Conservation (phyloP, 2,888 invertebrate species). For the Chymomyza amoena region DNA sequence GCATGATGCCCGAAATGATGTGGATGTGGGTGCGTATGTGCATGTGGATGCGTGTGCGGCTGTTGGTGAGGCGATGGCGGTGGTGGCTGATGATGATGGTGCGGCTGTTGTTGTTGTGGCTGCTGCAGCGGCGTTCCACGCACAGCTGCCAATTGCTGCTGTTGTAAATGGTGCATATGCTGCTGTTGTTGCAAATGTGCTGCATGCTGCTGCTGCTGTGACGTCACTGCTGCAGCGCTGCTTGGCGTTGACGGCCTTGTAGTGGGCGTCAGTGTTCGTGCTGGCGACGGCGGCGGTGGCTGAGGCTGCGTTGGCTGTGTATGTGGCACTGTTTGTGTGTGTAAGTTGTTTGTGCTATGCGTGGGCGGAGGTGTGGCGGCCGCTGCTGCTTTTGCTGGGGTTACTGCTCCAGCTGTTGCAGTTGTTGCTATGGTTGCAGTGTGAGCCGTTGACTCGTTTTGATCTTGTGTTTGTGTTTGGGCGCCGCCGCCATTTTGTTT, state of each 20-base stretch:
- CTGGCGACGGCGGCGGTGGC: conserved; percentile 44
- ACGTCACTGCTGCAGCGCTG: conserved; percentile 13
- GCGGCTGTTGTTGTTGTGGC: conserved; percentile 4
- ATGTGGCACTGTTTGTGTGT: conserved; percentile 29
- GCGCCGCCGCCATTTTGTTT: conserved; percentile 34
- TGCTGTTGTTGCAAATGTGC: conserved; percentile 18
- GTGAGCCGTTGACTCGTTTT: conserved; percentile 25
- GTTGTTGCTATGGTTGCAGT: conserved; percentile 21
- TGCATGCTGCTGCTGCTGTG: conserved; percentile 20
- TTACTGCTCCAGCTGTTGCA: conserved; percentile 21
- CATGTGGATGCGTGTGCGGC: conserved; percentile 30
- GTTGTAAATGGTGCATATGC: conserved; percentile 4
- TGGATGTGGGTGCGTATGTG: conserved; percentile 25
- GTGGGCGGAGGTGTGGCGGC: conserved; percentile 27
- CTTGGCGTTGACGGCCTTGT: conserved; percentile 3
- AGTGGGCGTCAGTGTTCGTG: conserved; percentile 23
- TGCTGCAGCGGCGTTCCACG: conserved; percentile 32
- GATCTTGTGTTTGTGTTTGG: conserved; percentile 30
- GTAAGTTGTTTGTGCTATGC: conserved; percentile 42
- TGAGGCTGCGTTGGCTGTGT: conserved; percentile 32
- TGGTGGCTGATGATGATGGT: conserved; percentile 34
- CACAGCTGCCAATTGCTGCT: conserved; percentile 45
- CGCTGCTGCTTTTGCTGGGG: conserved; percentile 17
- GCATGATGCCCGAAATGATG: conserved; percentile 31
- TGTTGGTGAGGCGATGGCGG: conserved; percentile 33